Percentiles rank a stretch among this genome's conserved stretches.
phyloP scores from a whole-genome alignment of 53 echinoderm and acorn worm genomes.

The Patiria pectinifera region DNA sequence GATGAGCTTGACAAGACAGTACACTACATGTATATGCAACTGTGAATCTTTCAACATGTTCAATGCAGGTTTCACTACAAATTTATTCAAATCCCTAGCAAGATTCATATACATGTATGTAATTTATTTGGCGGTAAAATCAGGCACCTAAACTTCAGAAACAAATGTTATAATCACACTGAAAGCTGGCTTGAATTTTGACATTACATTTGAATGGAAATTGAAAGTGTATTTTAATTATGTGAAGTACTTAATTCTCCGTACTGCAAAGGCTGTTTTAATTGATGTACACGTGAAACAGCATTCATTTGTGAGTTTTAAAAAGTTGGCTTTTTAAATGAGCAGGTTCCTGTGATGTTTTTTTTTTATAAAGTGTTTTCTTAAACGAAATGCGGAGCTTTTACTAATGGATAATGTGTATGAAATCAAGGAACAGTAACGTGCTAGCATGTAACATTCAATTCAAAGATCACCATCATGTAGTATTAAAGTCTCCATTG shows the following conservation, averaged over 20 bases:
- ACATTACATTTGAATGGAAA: not conserved
- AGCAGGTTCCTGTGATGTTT: not conserved
- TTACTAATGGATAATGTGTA: constrained; percentile 10
- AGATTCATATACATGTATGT: no score
- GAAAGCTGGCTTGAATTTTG: no score
- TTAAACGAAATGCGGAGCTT: constrained; percentile 23
- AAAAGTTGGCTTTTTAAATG: not conserved
- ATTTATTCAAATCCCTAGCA: no score
- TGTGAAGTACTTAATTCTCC: not conserved
- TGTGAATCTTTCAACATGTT: no score
- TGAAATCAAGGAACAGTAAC: constrained; percentile 25
- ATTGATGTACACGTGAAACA: not conserved
- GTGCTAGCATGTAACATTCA: constrained; percentile 19
- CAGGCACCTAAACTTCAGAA: no score
- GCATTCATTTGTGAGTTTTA: not conserved
- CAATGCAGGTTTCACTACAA: no score
- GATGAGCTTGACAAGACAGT: no score
- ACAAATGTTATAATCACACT: no score
- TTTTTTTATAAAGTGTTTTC: not conserved
- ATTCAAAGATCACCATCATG: constrained; percentile 18
- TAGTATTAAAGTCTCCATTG: constrained; percentile 48
- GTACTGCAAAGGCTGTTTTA: no score
- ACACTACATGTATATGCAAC: no score
- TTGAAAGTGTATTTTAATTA: not conserved
- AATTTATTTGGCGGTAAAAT: no score